Base-by-base conservation (phyloP, 2,888 invertebrate genomes). In the Xanthia togata region DNA sequence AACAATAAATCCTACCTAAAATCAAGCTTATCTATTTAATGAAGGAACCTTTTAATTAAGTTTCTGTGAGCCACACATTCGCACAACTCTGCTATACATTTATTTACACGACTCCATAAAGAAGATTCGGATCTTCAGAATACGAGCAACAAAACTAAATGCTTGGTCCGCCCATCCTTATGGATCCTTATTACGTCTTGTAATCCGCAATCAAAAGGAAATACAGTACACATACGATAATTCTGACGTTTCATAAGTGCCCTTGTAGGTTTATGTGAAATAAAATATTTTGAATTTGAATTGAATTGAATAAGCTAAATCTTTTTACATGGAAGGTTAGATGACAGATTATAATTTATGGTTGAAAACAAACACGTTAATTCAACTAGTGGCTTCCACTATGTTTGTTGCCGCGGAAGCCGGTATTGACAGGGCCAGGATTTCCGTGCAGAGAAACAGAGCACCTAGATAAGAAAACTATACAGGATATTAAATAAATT, bases 361-460 rank as follows among this genome's bases (percentile, higher is more conserved):
- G 8, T 67, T 41, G 20, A 47, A 55, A 75, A 62, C 53, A 44
- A 65, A 47, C 12, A 38, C 2, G n/a, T 31, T 55, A 62, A 57
- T 26, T 14, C 12, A 81, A 35, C 53, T 20, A 17, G 4, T 44
- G 11, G 17, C 17, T 76, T 76, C 31, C 26, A 73, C 31, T 23
- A 20, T 60, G 38, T 23, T 23, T 62, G 47, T 35, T 38, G 62
- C n/a, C 17, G 11, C 11, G 41, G 38, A 53, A 41, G n/a, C 38
- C 17, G n/a, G 47, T n/a, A 38, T 14, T 35, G 55, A 31, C 53
- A 11, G 6, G 17, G 38, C 23, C 60, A 38, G 79, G 55, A 67
- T 76, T 20, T 76, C 79, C 82, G 79, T 23, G 2, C 35, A 47
- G 38, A n/a, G 62, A 55, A 55, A 17, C 47, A 67, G 38, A 50